phyloP scores from a whole-genome alignment of 1,140 invertebrate species.

The Drosophila carrolli region DNA sequence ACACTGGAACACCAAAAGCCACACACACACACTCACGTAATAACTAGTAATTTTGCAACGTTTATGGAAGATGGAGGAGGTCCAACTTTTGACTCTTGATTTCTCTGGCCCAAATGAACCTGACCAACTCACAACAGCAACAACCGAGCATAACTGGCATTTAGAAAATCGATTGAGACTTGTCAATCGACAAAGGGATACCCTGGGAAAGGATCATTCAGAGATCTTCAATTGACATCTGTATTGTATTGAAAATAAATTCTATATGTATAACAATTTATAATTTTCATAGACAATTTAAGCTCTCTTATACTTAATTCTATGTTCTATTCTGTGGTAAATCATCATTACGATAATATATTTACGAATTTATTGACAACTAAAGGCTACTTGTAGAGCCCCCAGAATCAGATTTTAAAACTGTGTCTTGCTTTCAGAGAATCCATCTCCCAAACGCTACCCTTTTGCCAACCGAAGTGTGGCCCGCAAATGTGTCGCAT shows the following conservation, averaged over 20 bases:
- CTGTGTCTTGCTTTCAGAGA: not conserved
- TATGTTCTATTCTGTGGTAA: no score
- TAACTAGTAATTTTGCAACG: conserved; percentile 64
- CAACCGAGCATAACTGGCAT: conserved; percentile 26
- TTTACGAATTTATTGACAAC: no score
- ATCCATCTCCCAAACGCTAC: not conserved
- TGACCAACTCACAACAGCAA: conserved; percentile 27
- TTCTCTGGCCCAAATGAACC: conserved; percentile 76
- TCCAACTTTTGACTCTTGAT: conserved; percentile 77
- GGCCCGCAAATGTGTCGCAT: conserved; percentile 62
- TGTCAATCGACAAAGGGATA: not conserved
- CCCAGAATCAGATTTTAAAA: no score
- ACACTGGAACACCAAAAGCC: not conserved
- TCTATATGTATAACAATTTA: not conserved
- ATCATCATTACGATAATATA: no score
- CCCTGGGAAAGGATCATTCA: not conserved
- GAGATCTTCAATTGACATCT: not conserved
- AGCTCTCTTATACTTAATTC: no score
- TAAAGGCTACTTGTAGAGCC: no score
- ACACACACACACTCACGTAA: conserved; percentile 42
- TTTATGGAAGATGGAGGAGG: conserved; percentile 49
- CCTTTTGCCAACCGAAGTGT: conserved; percentile 21
- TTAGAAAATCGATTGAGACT: conserved; percentile 5
- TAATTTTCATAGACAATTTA: no score
- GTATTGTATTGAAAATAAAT: not conserved